Base-by-base conservation (phyloP, 1,140 invertebrate genomes). In the Diploscapter pachys region DNA sequence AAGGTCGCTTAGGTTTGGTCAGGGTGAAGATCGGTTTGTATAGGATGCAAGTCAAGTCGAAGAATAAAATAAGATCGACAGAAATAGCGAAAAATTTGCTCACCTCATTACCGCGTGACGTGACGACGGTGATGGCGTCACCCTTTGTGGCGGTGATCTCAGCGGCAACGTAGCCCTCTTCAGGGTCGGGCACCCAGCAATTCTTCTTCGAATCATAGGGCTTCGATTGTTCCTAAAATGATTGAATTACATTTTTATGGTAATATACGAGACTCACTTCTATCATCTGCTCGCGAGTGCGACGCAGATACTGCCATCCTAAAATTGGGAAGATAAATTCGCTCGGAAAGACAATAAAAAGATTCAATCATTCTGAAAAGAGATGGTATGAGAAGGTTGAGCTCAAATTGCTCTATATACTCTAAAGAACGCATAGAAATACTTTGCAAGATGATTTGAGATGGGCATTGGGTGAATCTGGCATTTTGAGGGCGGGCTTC, bases 81-180 rank as follows among this genome's bases (percentile, higher is more conserved):
- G 31, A 67, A 52, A 67, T 6, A 53, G 63, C n/a, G 48, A 8
- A 53, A 53, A 53, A 11, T 31, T 31, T 31, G 8, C 64, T 3
- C 4, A 76, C 75, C 72, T 83, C 82, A 68, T 80, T 82, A 31
- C 79, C 83, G 49, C 72, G 75, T 5, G 76, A 73, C 57, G 78
- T 82, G 67, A 85, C 68, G 31, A 99, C 95, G 88, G 92, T 92
- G 87, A 98, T 93, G 85, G 96, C 89, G 82, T 99, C 96, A 85
- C 96, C 96, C 90, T 98, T 98, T 87, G 95, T 97, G 84, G 92
- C 93, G 89, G 92, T 92, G 88, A 99, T 98, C 87, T 98, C 94
- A 87, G 93, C 95, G 87, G 94, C 90, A 81, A 97, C 84, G 89
- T 94, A 98, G 66, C 83, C 79, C 31, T 79, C 72, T 53, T 73